Percentiles rank a stretch among this genome's conserved stretches.
These are phyloP conservation scores for Eupithecia exiguata DNA, from an alignment of 2,888 invertebrate genomes.

Conservation along the genomic window DNA sequence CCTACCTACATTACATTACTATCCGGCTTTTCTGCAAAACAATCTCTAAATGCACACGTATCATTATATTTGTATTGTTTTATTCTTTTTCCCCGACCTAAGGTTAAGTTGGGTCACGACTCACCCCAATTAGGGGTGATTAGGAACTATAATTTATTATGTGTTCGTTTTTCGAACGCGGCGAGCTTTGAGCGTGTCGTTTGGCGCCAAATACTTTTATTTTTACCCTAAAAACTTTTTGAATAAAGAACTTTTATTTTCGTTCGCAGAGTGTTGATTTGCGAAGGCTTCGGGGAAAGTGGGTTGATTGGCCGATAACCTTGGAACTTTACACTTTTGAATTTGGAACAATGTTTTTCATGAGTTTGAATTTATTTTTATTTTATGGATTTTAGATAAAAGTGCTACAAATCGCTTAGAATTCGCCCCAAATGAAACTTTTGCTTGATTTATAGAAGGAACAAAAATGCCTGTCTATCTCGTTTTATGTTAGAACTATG, in stretches of 20 bases:
- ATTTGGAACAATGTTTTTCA: constrained; percentile 11
- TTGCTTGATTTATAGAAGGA: not conserved
- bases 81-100: constrained; percentile 74
- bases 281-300: constrained; percentile 64
- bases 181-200: constrained; percentile 64
- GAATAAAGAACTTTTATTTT: constrained; percentile 7
- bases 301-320: constrained; percentile 30
- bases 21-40: constrained; percentile 13
- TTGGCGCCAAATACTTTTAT: constrained; percentile 69
- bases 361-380: constrained; percentile 6
- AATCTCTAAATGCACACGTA: constrained; percentile 62
- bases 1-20: not conserved
- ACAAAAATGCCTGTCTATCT: not conserved
- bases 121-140: constrained; percentile 82
- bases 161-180: constrained; percentile 69
- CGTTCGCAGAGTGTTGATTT: constrained; percentile 66
- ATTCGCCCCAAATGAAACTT: not conserved
- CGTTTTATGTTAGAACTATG: constrained; percentile 1
- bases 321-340: constrained; percentile 21
- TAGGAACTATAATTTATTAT: constrained; percentile 81
- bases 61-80: constrained; percentile 82
- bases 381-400: not conserved
- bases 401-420: not conserved
- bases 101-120: constrained; percentile 83
- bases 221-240: constrained; percentile 45